Evolutionary conservation across 23 tunicate species (phyloP), one percentile per base, ranked within the genome.

Genomic region (Phallusia fumigata): DNA sequence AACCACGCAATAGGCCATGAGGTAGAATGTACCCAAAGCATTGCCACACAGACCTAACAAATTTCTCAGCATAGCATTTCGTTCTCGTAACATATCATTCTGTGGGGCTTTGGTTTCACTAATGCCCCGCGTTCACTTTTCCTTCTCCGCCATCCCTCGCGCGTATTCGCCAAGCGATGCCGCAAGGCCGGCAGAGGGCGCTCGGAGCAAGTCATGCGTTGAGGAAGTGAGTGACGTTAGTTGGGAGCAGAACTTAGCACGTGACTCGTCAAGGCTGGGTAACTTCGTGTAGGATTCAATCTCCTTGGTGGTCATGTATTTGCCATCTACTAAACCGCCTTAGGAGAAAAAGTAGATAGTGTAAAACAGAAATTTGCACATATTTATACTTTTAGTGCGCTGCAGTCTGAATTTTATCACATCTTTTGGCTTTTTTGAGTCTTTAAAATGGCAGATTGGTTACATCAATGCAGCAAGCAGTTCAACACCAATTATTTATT

Each of bases 311-410:
- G 79, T 79, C 90, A 86, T 86, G 78, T 53, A 45, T 74, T 80
- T 86, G 22, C 84, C 90, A 40, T 86, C 84, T 8, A 86, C 74
- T 78, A 86, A 78, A 33, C 90, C 90, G 0, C 90, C 90, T 86
- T 50, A 40, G 47, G 10, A 40, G 5, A 40, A 3, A 40, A 3
- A 3, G 47, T 5, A 40, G n/a, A n/a, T n/a, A n/a, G 47, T 5
- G 47, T 40, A 40, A 40, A 40, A n/a, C n/a, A n/a, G n/a, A n/a
- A n/a, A n/a, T n/a, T n/a, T n/a, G n/a, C n/a, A n/a, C n/a, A n/a
- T n/a, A n/a, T n/a, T n/a, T n/a, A n/a, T n/a, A n/a, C n/a, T n/a
- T n/a, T n/a, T n/a, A n/a, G n/a, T n/a, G n/a, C n/a, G n/a, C n/a
- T n/a, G n/a, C n/a, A n/a, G n/a, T n/a, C n/a, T n/a, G n/a, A n/a